phyloP scores from a whole-genome alignment of 1,140 invertebrate genomes.

The Listronotus bonariensis region DNA sequence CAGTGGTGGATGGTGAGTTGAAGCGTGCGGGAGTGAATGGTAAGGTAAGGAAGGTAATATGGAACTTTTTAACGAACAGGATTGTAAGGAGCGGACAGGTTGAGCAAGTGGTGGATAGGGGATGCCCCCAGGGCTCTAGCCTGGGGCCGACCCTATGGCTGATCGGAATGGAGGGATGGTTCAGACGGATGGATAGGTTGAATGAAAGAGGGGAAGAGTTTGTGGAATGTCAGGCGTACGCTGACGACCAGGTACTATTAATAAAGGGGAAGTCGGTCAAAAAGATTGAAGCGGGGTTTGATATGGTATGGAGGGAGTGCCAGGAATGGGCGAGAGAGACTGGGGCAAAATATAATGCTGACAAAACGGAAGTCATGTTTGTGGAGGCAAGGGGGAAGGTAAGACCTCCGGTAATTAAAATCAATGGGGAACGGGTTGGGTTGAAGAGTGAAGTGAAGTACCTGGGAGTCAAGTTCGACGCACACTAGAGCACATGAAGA shows the following conservation, averaged over 20 bases:
- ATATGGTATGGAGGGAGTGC: background rate
- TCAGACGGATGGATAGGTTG: conserved; percentile 18
- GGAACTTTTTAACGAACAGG: conserved; percentile 21
- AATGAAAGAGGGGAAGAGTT: background rate
- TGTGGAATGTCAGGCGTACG: conserved; percentile 23
- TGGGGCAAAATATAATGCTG: conserved; percentile 28
- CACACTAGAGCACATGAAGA: conserved; percentile 27
- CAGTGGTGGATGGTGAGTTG: background rate
- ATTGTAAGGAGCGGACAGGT: conserved; percentile 21
- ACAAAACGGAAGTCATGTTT: conserved; percentile 38
- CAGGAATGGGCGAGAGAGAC: conserved; percentile 1
- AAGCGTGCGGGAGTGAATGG: background rate
- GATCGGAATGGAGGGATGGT: conserved; percentile 37
- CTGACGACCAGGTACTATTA: conserved; percentile 32
- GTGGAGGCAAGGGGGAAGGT: background rate
- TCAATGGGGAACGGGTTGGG: conserved; percentile 1
- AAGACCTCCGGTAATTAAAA: conserved; percentile 31
- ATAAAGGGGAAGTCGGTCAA: conserved; percentile 24
- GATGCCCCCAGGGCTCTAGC: conserved; percentile 43
- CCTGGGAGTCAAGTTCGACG: conserved; percentile 34
- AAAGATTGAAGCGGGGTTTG: conserved; percentile 25
- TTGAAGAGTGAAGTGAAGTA: conserved; percentile 22
- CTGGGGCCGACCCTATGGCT: conserved; percentile 40
- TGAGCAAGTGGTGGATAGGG: conserved; percentile 8
- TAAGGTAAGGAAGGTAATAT: background rate